These are phyloP conservation scores for Platypus cylindrus DNA, from an alignment of 2,888 invertebrate genomes.

Conservation along the genomic window DNA sequence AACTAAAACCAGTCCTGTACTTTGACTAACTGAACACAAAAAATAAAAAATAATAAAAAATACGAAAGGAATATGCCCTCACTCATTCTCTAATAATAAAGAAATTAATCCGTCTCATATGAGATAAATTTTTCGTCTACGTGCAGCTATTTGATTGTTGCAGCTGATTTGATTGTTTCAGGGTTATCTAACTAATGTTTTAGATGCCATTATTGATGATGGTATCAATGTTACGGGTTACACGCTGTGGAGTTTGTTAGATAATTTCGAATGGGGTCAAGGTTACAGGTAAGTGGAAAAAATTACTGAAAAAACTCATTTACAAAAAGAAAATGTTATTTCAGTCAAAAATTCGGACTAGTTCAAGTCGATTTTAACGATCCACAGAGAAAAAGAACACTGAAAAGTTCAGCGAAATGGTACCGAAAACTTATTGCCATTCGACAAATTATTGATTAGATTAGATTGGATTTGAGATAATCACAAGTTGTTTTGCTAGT, in stretches of 20 bases:
- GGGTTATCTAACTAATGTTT: conserved; percentile 20
- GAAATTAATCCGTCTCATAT: too few species aligned
- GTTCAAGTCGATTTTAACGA: conserved; percentile 9
- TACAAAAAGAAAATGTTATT: too few species aligned
- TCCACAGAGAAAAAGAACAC: conserved; percentile 9
- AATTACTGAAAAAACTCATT: too few species aligned
- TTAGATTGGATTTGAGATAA: too few species aligned
- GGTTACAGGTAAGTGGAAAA: conserved; percentile 37
- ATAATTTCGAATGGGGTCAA: conserved; percentile 47
- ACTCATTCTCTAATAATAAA: too few species aligned
- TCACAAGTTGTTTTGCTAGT: too few species aligned
- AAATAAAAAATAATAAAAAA: too few species aligned
- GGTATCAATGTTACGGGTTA: conserved; percentile 40
- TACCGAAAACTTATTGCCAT: conserved; percentile 10
- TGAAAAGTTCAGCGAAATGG: conserved; percentile 11
- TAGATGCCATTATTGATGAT: conserved; percentile 28
- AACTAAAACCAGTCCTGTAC: not conserved
- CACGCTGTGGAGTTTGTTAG: conserved; percentile 49
- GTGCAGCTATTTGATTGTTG: too few species aligned
- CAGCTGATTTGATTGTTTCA: conserved; percentile 11
- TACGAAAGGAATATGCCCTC: too few species aligned
- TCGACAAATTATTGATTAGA: conserved; percentile 1
- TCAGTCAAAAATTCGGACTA: conserved; percentile 4
- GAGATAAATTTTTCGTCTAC: too few species aligned
- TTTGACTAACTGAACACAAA: not conserved